Evolutionary conservation across 2,113 vertebrate species (phyloP), one percentile per base, ranked within the genome.

Genomic region (Rhadina sibilatrix): DNA sequence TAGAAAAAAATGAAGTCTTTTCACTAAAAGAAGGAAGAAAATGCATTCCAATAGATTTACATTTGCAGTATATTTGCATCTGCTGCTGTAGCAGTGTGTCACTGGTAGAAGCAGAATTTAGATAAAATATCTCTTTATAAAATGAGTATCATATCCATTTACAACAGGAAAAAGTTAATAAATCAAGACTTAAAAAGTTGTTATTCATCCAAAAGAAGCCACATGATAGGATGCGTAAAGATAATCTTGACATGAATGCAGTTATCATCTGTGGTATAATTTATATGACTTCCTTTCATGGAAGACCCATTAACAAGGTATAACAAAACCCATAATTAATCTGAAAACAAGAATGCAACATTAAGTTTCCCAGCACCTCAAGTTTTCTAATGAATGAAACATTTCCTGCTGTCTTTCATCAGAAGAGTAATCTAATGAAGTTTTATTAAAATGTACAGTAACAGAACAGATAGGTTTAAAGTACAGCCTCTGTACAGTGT

Each of bases 371-470:
- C 82, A 91, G 81, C 49, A 83, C 69, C 92, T 97, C 83, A 84
- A 57, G 54, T 84, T 95, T 96, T 94, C 82, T 97, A 96, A 94
- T 91, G 91, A 97, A 96, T 49, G 65, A 94, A 98, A 93, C 44
- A 83, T 90, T 76, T 96, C 90, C 94, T 93, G 69, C 70, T 94
- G 90, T 83, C 90, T 95, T 92, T 93, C 70, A 59, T 93, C 76
- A 96, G 63, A 97, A 93, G 19, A 87, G 85, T 94, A 97, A 97
- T 92, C 87, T 89, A 97, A 97, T 97, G 91, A 97, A 92, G 64
- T 97, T 97, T 97, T 97, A 97, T 97, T 97, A 96, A 97, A 97
- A 97, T 84, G 63, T 96, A 94, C 68, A 96, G 74, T 91, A 93
- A 96, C 63, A 89, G 80, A 97, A 92, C 80, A 95, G 61, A 84